Conservation (phyloP, 1,140 invertebrate species). For the Drosophila gunungcola region DNA sequence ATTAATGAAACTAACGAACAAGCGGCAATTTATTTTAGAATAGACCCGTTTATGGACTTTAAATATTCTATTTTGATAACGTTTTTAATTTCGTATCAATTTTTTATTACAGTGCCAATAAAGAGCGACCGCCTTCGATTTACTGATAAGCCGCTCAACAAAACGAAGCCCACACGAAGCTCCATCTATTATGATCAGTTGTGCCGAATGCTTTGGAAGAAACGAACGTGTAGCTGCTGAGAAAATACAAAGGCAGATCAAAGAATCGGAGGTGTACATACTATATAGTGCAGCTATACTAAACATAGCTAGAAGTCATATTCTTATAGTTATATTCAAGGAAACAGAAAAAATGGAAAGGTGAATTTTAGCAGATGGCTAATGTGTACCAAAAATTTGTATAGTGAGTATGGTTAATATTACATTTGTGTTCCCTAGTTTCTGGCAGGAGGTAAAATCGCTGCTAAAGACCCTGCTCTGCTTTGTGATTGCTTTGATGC, state of each 20-base stretch:
- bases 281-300: conserved; percentile 48
- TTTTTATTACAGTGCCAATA: conserved; percentile 37
- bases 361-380: conserved; percentile 10
- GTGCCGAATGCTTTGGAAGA: conserved; percentile 16
- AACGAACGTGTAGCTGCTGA: conserved; percentile 14
- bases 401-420: not conserved
- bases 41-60: too few species aligned
- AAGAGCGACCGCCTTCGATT: conserved; percentile 15
- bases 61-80: conserved; percentile 21
- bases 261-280: conserved; percentile 7
- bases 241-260: not conserved
- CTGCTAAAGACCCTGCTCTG: conserved; percentile 74
- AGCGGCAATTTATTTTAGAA: too few species aligned
- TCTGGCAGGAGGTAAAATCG: conserved; percentile 69
- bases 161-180: conserved; percentile 17
- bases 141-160: conserved; percentile 27
- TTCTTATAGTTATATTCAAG: not conserved
- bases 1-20: too few species aligned
- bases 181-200: conserved; percentile 32
- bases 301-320: conserved; percentile 20
- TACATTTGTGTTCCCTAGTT: conserved; percentile 21
- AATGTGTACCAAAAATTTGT: not conserved
- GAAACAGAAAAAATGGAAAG: conserved; percentile 54
- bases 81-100: conserved; percentile 12
- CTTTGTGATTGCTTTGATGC: conserved; percentile 70